Conservation (phyloP, 2,888 invertebrate genomes). For the Cataglyphis albicans region DNA sequence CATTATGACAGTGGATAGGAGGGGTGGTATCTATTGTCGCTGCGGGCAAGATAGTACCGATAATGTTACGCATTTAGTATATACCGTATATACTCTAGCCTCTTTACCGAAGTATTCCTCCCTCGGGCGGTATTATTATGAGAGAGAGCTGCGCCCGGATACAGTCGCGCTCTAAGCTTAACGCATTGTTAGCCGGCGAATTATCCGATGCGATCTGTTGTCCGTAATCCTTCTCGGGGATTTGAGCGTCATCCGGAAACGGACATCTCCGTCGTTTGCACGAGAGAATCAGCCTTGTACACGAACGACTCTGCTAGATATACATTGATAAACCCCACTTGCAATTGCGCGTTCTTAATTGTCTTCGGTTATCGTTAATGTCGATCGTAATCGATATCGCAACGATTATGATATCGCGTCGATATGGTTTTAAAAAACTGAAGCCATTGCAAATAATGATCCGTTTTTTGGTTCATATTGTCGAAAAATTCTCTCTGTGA, state of each 20-base stretch:
- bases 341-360: constrained; percentile 44
- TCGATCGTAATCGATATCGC: constrained; percentile 27
- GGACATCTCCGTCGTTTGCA: constrained; percentile 28
- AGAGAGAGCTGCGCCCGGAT: constrained; percentile 35
- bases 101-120: constrained; percentile 53
- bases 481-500: background rate
- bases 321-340: constrained; percentile 28
- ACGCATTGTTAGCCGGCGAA: constrained; percentile 58
- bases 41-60: constrained; percentile 46
- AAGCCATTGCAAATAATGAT: background rate
- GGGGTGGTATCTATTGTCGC: constrained; percentile 40
- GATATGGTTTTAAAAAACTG: background rate
- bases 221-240: constrained; percentile 60
- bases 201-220: constrained; percentile 57
- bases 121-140: constrained; percentile 42
- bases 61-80: constrained; percentile 51
- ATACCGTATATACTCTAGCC: constrained; percentile 11
- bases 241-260: constrained; percentile 48
- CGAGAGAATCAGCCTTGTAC: background rate
- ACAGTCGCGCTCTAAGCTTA: constrained; percentile 53
- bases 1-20: constrained; percentile 28
- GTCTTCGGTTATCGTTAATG: constrained; percentile 51
- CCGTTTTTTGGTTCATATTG: background rate
- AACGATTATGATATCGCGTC: background rate
- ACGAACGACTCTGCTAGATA: constrained; percentile 1